Evolutionary conservation across 2,888 invertebrate genomes (phyloP).

Genomic region (Lysandra bellargus): DNA sequence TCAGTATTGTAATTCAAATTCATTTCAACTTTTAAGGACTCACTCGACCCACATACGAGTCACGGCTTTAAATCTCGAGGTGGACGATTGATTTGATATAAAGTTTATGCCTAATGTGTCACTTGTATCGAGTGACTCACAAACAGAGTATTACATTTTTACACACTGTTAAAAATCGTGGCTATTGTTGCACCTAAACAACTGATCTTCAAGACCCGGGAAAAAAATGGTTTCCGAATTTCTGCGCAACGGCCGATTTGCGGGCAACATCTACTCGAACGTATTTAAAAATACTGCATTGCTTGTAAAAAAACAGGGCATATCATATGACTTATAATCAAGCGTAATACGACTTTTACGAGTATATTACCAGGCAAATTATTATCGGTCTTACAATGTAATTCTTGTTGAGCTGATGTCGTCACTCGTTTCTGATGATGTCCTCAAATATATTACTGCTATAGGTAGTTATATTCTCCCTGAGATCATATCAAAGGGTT

Average conservation of each 20-base stretch:
- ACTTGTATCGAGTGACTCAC: background rate
- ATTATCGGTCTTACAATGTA: background rate
- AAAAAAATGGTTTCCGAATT: background rate
- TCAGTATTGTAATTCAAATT: constrained; percentile 19
- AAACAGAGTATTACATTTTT: background rate
- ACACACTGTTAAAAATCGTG: background rate
- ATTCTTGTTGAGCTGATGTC: background rate
- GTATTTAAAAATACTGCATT: background rate
- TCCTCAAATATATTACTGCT: background rate
- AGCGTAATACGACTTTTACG: background rate
- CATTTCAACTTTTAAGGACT: constrained; percentile 7
- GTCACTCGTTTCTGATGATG: background rate
- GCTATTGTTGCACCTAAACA: too few relatives aligned
- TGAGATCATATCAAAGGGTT: too few relatives aligned
- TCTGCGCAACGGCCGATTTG: background rate
- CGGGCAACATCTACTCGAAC: background rate
- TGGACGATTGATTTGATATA: background rate
- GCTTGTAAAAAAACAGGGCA: background rate
- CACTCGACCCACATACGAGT: constrained; percentile 23
- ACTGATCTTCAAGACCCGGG: too few relatives aligned
- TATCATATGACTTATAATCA: background rate
- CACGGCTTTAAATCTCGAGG: constrained; percentile 4
- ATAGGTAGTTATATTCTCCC: background rate
- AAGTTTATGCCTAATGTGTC: background rate
- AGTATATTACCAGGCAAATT: background rate